Evolutionary conservation across 1,140 invertebrate species (phyloP).

Genomic region (Colletes latitarsis): DNA sequence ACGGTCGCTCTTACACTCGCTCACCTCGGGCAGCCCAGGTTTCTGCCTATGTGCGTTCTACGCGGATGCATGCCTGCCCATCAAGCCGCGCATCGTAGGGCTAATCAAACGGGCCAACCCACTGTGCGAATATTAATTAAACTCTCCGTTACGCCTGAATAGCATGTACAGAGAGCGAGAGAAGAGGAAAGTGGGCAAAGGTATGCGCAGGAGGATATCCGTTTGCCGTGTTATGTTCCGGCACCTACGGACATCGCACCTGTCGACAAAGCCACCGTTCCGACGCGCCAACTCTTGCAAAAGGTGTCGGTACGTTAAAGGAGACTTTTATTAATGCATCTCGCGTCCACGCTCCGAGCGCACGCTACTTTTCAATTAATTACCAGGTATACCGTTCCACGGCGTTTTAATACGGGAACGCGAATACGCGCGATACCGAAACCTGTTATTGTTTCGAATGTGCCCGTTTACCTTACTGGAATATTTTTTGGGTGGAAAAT

Average conservation of each 20-base stretch:
- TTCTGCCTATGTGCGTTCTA: constrained; percentile 62
- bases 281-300: background rate
- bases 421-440: too few relatives aligned
- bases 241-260: constrained; percentile 35
- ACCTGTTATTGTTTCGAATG: too few relatives aligned
- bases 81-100: constrained; percentile 72
- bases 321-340: background rate
- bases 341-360: background rate
- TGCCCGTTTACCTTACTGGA: too few relatives aligned
- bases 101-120: constrained; percentile 76
- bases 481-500: too few relatives aligned
- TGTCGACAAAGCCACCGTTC: constrained; percentile 11
- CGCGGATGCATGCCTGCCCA: constrained; percentile 73
- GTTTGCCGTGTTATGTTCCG: constrained; percentile 32
- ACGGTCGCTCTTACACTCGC: constrained; percentile 17
- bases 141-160: constrained; percentile 74
- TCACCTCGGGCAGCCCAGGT: constrained; percentile 26
- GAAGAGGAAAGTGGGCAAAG: constrained; percentile 45
- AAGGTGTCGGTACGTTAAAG: background rate
- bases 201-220: constrained; percentile 41
- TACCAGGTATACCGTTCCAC: background rate
- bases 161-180: constrained; percentile 63
- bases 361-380: background rate
- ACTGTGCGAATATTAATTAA: constrained; percentile 78
- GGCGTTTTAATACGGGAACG: background rate